Evolutionary conservation across 92 coral and sea anemone genomes (phyloP).

Genomic region (Epizoanthus fatuus): DNA sequence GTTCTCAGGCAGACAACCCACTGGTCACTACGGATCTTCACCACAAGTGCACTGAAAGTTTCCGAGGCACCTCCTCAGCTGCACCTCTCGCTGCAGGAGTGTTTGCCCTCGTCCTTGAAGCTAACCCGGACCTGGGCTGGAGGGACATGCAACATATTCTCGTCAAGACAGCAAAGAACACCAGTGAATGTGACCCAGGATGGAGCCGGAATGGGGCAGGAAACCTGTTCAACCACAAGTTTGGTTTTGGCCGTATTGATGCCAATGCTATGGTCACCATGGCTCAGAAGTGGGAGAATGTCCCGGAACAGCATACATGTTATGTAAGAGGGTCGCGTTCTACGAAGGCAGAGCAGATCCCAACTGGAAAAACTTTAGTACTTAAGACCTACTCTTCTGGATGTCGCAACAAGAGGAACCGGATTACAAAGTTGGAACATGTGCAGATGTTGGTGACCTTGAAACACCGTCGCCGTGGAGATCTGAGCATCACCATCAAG

Average conservation of each 20-base stretch:
- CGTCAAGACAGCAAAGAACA: slow-evolving; percentile 83
- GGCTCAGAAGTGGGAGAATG: slow-evolving; percentile 84
- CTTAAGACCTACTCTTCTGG: slow-evolving; percentile 78
- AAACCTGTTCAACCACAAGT: slow-evolving; percentile 85
- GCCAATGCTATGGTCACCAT: slow-evolving; percentile 82
- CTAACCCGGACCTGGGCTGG: slow-evolving; percentile 91
- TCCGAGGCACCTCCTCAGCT: slow-evolving; percentile 97
- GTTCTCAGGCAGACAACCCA: slow-evolving; percentile 76
- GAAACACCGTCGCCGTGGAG: slow-evolving; percentile 89
- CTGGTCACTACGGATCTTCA: slow-evolving; percentile 94
- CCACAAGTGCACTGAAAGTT: slow-evolving; percentile 85
- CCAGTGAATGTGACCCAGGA: slow-evolving; percentile 91
- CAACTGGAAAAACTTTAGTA: slow-evolving; percentile 62
- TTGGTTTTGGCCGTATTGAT: slow-evolving; percentile 94
- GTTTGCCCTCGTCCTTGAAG: slow-evolving; percentile 92
- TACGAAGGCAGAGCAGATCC: slow-evolving; percentile 60
- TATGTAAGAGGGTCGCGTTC: slow-evolving; percentile 59
- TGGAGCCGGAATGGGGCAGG: slow-evolving; percentile 94
- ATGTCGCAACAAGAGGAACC: slow-evolving; percentile 76
- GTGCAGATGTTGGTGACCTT: slow-evolving; percentile 85
- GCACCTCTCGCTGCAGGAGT: slow-evolving; percentile 97
- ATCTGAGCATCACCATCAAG: slow-evolving; percentile 74
- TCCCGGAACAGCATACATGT: slow-evolving; percentile 84
- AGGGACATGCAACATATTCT: slow-evolving; percentile 96
- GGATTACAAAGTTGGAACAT: slow-evolving; percentile 83